Percentiles rank a stretch among this genome's conserved stretches.
phyloP scores from a whole-genome alignment of 2,113 vertebrate species.

The Catharus bicknelli region DNA sequence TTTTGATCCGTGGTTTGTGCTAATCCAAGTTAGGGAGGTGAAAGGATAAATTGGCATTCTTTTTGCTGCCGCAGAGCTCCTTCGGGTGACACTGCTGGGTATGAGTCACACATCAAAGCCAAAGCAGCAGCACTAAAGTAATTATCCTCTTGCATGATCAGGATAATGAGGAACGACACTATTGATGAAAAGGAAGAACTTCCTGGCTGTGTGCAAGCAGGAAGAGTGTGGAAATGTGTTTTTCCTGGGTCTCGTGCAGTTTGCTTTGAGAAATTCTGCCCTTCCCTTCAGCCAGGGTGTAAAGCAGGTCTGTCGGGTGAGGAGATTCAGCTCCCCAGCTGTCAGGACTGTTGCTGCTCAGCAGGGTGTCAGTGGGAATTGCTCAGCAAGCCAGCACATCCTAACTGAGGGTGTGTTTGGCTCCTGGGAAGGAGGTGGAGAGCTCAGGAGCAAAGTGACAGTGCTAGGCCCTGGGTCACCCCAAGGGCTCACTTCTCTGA shows the following conservation, averaged over 20 bases:
- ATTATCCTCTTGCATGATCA: background rate
- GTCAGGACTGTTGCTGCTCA: background rate
- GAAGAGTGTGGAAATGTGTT: background rate
- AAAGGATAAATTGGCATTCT: background rate
- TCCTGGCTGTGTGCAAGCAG: background rate
- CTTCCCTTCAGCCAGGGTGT: background rate
- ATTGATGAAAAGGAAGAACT: background rate
- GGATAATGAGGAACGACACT: background rate
- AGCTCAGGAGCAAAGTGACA: background rate
- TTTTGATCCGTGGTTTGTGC: background rate
- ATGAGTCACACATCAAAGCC: constrained; percentile 7
- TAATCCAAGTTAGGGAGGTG: background rate
- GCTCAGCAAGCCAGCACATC: background rate
- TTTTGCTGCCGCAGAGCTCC: background rate
- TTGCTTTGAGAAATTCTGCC: background rate
- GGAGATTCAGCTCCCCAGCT: background rate
- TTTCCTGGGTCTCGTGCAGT: background rate
- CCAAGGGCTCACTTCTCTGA: background rate
- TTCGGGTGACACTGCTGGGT: background rate
- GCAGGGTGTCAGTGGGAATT: background rate
- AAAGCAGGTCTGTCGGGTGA: background rate
- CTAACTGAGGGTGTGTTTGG: background rate
- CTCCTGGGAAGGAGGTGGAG: background rate
- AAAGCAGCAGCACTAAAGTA: background rate
- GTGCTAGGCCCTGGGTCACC: fast-evolving